Evolutionary conservation across 2,888 invertebrate species (phyloP).

Genomic region (Gisinianus flammeolus): DNA sequence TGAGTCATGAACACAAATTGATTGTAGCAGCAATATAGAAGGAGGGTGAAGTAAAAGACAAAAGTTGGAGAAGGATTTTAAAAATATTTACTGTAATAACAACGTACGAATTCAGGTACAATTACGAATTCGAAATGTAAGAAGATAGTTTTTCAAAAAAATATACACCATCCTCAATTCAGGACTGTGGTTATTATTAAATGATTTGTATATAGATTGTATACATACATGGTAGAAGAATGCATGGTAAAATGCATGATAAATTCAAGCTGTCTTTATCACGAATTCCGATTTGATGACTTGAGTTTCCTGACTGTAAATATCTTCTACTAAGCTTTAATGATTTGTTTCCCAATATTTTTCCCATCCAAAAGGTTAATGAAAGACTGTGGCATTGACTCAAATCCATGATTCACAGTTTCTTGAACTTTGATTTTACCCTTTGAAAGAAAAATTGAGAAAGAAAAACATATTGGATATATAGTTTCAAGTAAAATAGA

Average conservation of each 20-base stretch:
- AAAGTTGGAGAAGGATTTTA: too few species aligned
- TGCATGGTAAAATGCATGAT: not conserved
- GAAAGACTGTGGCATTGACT: constrained; percentile 75
- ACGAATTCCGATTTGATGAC: not conserved
- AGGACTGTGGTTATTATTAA: not conserved
- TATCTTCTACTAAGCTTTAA: constrained; percentile 66
- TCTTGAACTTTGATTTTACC: constrained; percentile 75
- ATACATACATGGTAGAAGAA: not conserved
- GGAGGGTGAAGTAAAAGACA: too few species aligned
- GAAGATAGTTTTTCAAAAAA: not conserved
- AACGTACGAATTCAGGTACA: not conserved
- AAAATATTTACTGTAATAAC: not conserved
- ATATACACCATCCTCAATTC: too few species aligned
- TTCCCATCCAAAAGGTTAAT: constrained; percentile 70
- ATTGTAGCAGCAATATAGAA: too few species aligned
- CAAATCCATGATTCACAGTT: constrained; percentile 74
- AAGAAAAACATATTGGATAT: not conserved
- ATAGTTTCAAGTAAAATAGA: not conserved
- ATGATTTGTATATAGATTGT: not conserved
- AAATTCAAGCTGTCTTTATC: too few species aligned
- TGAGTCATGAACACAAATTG: too few species aligned
- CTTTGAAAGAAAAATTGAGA: constrained; percentile 58
- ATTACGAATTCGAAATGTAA: not conserved
- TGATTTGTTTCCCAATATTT: constrained; percentile 75
- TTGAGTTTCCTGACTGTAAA: not conserved